Conservation (phyloP, 1,140 invertebrate genomes). For the Caerostris darwini region DNA sequence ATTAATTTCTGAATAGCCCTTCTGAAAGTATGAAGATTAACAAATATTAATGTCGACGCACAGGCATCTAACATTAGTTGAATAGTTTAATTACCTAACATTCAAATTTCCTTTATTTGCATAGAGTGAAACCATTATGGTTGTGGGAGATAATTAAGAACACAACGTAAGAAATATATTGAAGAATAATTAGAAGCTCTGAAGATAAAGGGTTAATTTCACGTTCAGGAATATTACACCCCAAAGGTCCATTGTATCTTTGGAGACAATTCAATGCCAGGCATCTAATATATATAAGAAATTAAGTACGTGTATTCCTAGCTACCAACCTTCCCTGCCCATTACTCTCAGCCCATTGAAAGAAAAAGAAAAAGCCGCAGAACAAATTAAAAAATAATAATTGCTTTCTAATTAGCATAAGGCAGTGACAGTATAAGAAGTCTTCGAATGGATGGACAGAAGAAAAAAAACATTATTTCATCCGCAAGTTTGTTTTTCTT, state of each 20-base stretch:
- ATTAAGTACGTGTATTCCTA: not conserved
- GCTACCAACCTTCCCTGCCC: not conserved
- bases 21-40: too few relatives aligned
- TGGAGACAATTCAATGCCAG: not conserved
- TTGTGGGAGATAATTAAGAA: not conserved
- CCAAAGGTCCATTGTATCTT: not conserved
- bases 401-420: conserved; percentile 68
- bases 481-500: conserved; percentile 42
- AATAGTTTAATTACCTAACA: not conserved
- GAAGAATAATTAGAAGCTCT: not conserved
- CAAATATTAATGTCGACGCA: too few relatives aligned
- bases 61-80: too few relatives aligned
- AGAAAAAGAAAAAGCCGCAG: not conserved
- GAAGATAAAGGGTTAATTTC: not conserved
- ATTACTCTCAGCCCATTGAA: not conserved
- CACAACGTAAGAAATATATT: not conserved
- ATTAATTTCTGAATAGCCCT: too few relatives aligned
- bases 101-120: not conserved
- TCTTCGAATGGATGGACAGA: not conserved
- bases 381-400: conserved; percentile 56
- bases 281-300: not conserved
- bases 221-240: not conserved
- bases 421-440: conserved; percentile 52
- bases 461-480: conserved; percentile 53
- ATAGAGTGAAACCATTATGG: not conserved